Evolutionary conservation across 37 sponge, comb jelly and placozoan genomes (phyloP).

Genomic region (Lycopodina hypogea): DNA sequence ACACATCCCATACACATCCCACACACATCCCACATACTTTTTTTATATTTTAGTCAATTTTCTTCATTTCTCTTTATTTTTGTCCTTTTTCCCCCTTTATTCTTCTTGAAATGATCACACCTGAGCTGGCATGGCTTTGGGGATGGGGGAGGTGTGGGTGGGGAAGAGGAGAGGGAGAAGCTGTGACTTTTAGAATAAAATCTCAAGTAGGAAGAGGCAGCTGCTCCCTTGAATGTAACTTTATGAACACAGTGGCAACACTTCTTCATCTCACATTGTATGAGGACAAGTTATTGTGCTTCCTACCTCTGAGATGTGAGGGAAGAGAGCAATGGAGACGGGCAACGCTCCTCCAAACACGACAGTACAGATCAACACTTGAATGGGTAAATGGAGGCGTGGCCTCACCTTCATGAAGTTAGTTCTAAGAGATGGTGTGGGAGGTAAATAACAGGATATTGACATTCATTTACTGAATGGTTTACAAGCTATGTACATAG

Average conservation of each 20-base stretch:
- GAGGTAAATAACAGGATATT: background rate
- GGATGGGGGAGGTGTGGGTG: too few relatives aligned
- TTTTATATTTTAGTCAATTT: too few relatives aligned
- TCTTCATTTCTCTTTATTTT: too few relatives aligned
- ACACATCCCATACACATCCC: too few relatives aligned
- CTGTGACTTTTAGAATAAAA: too few relatives aligned
- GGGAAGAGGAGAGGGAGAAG: too few relatives aligned
- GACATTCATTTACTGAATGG: background rate
- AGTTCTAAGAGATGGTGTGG: slow-evolving; percentile 17
- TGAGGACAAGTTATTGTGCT: background rate
- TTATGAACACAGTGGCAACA: background rate
- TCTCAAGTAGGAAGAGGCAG: too few relatives aligned
- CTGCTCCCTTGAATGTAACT: too few relatives aligned
- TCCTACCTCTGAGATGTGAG: slow-evolving; percentile 67
- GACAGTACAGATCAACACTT: slow-evolving; percentile 43
- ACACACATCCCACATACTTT: too few relatives aligned
- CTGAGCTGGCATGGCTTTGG: too few relatives aligned
- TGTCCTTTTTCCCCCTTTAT: too few relatives aligned
- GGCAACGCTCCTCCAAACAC: slow-evolving; percentile 77
- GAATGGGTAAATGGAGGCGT: slow-evolving; percentile 59
- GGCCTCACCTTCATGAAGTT: slow-evolving; percentile 52
- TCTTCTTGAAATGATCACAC: too few relatives aligned
- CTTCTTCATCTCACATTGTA: background rate
- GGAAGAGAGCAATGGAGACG: slow-evolving; percentile 77
- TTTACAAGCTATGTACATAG: background rate